These are phyloP conservation scores for Sipha maydis DNA, from an alignment of 2,888 invertebrate species.

Conservation along the genomic window DNA sequence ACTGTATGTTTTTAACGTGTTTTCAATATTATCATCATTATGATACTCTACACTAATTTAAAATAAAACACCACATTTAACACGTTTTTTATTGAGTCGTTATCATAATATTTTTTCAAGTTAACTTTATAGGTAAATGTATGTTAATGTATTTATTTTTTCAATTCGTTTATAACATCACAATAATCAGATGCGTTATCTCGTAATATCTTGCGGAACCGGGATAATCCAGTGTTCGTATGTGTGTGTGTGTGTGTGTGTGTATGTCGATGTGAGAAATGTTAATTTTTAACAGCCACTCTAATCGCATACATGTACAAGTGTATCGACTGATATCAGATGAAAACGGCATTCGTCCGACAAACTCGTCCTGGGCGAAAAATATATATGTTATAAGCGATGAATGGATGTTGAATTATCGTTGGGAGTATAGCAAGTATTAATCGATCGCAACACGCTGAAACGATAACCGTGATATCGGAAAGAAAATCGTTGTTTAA, in stretches of 20 bases:
- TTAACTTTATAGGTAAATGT: background rate
- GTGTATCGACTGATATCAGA: background rate
- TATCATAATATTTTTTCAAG: background rate
- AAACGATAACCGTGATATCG: too few species aligned
- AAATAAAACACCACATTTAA: too few species aligned
- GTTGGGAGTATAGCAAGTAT: too few species aligned
- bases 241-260: background rate
- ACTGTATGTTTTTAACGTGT: too few species aligned
- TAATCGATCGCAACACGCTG: too few species aligned
- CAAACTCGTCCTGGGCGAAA: background rate
- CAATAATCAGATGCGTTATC: constrained; percentile 1
- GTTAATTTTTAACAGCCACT: constrained; percentile 38
- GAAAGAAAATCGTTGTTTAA: too few species aligned
- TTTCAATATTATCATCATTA: too few species aligned
- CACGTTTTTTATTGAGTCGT: background rate
- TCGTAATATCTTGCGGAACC: background rate
- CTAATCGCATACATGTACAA: background rate
- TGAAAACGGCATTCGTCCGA: constrained; percentile 4
- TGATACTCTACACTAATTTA: too few species aligned
- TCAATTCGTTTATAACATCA: background rate
- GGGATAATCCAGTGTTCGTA: background rate
- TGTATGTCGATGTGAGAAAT: background rate
- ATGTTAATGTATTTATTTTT: background rate
- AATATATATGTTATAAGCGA: background rate
- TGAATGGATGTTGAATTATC: too few species aligned